Percentiles rank a stretch among this genome's conserved stretches.
Evolutionary conservation across 2,113 vertebrate genomes (phyloP).

Genomic region (Pungitius pungitius): DNA sequence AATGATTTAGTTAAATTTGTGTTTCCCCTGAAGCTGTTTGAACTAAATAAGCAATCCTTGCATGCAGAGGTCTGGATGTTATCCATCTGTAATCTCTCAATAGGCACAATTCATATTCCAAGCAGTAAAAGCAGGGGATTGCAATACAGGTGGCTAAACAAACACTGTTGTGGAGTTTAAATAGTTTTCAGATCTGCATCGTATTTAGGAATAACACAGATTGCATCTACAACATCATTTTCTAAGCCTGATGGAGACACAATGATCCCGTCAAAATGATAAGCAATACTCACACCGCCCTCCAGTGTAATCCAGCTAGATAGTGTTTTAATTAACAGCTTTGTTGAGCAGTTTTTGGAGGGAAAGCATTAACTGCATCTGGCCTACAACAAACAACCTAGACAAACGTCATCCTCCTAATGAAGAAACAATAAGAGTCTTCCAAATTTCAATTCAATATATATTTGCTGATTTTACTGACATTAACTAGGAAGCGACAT

Average conservation of each 20-base stretch:
- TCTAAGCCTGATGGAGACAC: conserved; percentile 18
- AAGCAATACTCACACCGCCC: conserved; percentile 7
- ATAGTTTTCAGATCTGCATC: conserved; percentile 8
- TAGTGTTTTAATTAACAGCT: conserved; percentile 1
- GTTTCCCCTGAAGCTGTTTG: conserved; percentile 11
- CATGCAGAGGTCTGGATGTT: conserved; percentile 14
- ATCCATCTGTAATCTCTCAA: conserved; percentile 18
- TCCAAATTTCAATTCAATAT: neutral
- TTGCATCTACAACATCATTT: neutral
- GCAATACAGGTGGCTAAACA: neutral
- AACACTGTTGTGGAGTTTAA: neutral
- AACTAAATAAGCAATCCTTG: neutral
- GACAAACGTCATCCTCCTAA: neutral
- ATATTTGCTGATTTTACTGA: neutral
- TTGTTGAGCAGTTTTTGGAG: neutral
- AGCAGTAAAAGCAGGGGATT: neutral
- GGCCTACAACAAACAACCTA: too few relatives aligned
- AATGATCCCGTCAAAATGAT: neutral
- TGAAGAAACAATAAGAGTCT: neutral
- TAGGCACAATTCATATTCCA: conserved; percentile 16
- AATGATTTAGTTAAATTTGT: neutral
- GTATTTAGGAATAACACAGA: conserved; percentile 1
- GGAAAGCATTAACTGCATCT: neutral
- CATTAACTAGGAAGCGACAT: neutral
- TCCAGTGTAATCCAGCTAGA: conserved; percentile 20